Conservation (phyloP, 2,797 vertebrate genomes). For the Percopsis omiscomaycus region DNA sequence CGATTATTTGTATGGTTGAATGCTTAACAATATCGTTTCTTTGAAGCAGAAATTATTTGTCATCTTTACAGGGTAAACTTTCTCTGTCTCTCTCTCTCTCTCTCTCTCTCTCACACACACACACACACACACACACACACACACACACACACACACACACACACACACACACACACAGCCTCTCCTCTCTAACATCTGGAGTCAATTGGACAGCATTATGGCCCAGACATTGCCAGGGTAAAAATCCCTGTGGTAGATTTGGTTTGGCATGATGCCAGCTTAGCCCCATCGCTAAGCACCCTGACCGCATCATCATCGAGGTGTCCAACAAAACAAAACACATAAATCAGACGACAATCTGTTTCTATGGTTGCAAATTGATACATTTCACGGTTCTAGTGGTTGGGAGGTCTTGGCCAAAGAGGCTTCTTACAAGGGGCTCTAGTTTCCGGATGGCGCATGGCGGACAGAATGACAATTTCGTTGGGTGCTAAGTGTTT, state of each 20-base stretch:
- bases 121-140: not conserved
- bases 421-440: too few species aligned
- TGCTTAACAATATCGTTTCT: too few species aligned
- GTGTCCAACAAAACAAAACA: constrained; percentile 24
- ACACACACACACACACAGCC: too few species aligned
- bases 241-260: constrained; percentile 71
- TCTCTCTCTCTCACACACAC: not conserved
- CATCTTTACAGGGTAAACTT: not conserved
- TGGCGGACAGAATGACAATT: too few species aligned
- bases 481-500: too few species aligned
- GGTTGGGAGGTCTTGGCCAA: too few species aligned
- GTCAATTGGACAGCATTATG: constrained; percentile 61
- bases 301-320: constrained; percentile 44
- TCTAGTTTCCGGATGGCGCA: too few species aligned
- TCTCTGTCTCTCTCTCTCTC: too few species aligned
- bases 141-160: too few species aligned
- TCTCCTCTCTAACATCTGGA: constrained; percentile 71
- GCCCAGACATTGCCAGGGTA: constrained; percentile 59
- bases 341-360: not conserved
- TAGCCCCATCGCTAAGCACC: constrained; percentile 57
- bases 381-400: too few species aligned
- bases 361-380: too few species aligned
- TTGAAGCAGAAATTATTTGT: not conserved
- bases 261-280: constrained; percentile 57
- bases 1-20: too few species aligned